Evolutionary conservation across 2,113 vertebrate species (phyloP), one percentile per base, ranked within the genome.

Genomic region (Hippocampus mohnikei): DNA sequence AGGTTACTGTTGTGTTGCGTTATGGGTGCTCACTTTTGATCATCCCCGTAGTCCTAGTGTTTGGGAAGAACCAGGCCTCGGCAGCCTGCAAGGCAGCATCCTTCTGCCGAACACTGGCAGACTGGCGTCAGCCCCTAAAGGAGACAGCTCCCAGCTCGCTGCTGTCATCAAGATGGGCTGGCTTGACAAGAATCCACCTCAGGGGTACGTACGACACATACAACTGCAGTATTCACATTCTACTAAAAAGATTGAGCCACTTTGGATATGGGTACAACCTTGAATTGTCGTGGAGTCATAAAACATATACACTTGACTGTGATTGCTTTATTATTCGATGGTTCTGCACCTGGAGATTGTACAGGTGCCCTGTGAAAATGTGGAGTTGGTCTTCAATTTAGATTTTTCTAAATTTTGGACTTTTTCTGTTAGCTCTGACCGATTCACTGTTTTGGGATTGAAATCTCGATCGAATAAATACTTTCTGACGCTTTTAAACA

Each of bases 131-230:
- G 29, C 68, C 13, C 3, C 69, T 13, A 84, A 65, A 48, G 75
- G 83, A 0, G 81, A 90, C 27, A 33, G 78, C 33, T 29, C 84
- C 5, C 76, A 85, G 3, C 74, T 81, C 13, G 68, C 85, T 0
- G 77, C 92, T 0, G 84, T 95, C 80, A 90, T 96, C 81, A 95
- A 92, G 80, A 93, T 87, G 1, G 96, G 97, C 33, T 98, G 97
- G 96, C 89, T 98, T 81, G 93, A 96, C 87, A 98, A 98, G 91
- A 97, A 95, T 91, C 95, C 95, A 0, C 96, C 96, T 0, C 95
- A 97, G 80, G 96, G 95, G 97, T 98, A 89, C 27, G 16, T 25
- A 65, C 21, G 1, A 44, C 37, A 68, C 58, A 70, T 48, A 58
- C 48, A 62, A 42, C 15, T 66, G n/a, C 13, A 65, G 29, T 33